Evolutionary conservation across 1,140 invertebrate species (phyloP).

Genomic region (Zaprionus vittiger): DNA sequence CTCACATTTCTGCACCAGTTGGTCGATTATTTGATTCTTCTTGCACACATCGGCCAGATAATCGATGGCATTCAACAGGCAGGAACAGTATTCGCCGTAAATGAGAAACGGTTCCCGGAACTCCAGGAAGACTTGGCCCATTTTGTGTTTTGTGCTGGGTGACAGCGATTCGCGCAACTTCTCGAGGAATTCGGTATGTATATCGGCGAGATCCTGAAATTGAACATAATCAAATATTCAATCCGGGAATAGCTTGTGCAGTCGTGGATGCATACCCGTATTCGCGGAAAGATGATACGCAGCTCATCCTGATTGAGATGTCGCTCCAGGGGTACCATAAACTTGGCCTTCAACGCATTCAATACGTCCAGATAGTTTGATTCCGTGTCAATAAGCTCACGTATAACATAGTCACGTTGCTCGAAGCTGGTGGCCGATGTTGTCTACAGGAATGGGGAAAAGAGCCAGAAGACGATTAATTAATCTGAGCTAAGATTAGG

Average conservation of each 20-base stretch:
- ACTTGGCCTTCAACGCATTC: slow-evolving; percentile 93
- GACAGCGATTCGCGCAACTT: slow-evolving; percentile 90
- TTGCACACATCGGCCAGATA: slow-evolving; percentile 90
- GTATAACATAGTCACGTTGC: slow-evolving; percentile 97
- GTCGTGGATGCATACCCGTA: slow-evolving; percentile 88
- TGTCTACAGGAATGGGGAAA: slow-evolving; percentile 76
- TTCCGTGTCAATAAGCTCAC: slow-evolving; percentile 98
- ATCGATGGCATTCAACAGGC: slow-evolving; percentile 92
- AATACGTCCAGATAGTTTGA: slow-evolving; percentile 98
- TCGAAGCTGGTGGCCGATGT: slow-evolving; percentile 89
- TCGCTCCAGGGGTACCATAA: slow-evolving; percentile 90
- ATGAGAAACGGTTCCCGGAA: slow-evolving; percentile 96
- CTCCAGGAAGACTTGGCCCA: slow-evolving; percentile 93
- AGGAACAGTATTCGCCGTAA: slow-evolving; percentile 98
- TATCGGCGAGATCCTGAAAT: slow-evolving; percentile 91
- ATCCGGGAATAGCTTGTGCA: background rate
- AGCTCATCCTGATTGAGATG: slow-evolving; percentile 90
- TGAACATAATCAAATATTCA: background rate
- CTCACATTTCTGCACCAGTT: slow-evolving; percentile 90
- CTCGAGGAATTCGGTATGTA: slow-evolving; percentile 93
- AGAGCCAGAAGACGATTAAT: slow-evolving; percentile 16
- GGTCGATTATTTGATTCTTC: slow-evolving; percentile 85
- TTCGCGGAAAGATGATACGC: slow-evolving; percentile 93
- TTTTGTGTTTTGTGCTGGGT: slow-evolving; percentile 84
- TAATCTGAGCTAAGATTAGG: slow-evolving; percentile 8